Percentiles rank a stretch among this genome's conserved stretches.
Evolutionary conservation across 2,113 vertebrate species (phyloP).

Genomic region (Aleadryas rufinucha): DNA sequence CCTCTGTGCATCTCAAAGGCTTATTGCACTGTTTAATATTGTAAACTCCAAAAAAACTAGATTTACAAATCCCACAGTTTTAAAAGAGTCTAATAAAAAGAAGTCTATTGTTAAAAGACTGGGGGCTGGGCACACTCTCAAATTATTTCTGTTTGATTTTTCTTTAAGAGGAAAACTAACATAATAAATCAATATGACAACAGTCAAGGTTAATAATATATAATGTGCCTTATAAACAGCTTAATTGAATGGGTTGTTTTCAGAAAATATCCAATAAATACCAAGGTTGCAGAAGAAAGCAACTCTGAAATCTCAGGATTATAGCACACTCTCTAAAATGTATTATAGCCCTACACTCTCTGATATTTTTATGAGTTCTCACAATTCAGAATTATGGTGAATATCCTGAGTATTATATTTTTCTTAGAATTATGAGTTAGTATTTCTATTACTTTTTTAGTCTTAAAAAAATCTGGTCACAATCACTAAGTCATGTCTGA

Average conservation of each 20-base stretch:
- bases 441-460: neutral
- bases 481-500: neutral
- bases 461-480: neutral
- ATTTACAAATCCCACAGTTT: neutral
- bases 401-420: neutral
- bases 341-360: neutral
- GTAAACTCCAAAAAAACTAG: neutral
- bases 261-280: neutral
- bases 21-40: neutral
- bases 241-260: neutral
- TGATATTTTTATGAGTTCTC: neutral
- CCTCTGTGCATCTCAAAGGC: neutral
- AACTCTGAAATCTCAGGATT: neutral
- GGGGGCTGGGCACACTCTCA: accelerated
- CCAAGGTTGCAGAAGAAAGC: neutral
- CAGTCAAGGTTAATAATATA: neutral
- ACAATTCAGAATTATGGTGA: neutral
- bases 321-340: neutral
- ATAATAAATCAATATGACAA: neutral
- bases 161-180: neutral
- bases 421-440: neutral
- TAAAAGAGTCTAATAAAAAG: neutral
- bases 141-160: neutral
- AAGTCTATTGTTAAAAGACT: neutral
- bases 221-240: neutral